Percentiles rank a stretch among this genome's conserved stretches.
Conservation (phyloP, 2,113 vertebrate species). For the Pangasianodon gigas region DNA sequence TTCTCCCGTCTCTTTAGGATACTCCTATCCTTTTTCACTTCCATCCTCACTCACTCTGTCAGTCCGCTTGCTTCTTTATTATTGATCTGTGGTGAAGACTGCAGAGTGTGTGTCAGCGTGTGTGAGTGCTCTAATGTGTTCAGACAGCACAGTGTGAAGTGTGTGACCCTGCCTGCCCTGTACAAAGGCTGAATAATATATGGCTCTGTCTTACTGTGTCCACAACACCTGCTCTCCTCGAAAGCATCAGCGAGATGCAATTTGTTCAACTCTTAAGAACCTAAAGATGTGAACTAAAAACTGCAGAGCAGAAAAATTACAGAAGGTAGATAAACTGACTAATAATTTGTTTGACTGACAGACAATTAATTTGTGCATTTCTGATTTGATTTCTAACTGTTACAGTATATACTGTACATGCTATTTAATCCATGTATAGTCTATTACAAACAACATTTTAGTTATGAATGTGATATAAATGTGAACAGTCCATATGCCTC, state of each 20-base stretch:
- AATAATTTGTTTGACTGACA: neutral
- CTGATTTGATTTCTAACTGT: neutral
- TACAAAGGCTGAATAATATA: conserved; percentile 17
- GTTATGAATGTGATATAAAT: neutral
- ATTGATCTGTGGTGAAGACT: conserved; percentile 52
- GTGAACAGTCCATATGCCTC: neutral
- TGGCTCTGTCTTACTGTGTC: neutral
- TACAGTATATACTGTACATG: neutral
- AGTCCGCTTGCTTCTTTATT: conserved; percentile 8
- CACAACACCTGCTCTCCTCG: neutral
- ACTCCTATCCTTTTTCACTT: conserved; percentile 11
- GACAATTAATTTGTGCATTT: neutral
- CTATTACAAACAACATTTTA: neutral
- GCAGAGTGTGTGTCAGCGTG: conserved; percentile 52
- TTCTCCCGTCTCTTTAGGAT: conserved; percentile 13
- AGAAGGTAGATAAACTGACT: neutral
- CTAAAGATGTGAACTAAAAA: neutral
- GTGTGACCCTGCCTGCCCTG: conserved; percentile 49
- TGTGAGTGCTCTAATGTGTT: conserved; percentile 48
- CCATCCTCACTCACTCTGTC: conserved; percentile 2
- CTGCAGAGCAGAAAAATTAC: neutral
- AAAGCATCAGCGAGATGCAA: neutral
- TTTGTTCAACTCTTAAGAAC: neutral
- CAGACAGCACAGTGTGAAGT: conserved; percentile 50
- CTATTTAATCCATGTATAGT: neutral